Percentiles rank a stretch among this genome's conserved stretches.
Conservation (phyloP, 2,797 vertebrate genomes). For the Danio albolineatus region DNA sequence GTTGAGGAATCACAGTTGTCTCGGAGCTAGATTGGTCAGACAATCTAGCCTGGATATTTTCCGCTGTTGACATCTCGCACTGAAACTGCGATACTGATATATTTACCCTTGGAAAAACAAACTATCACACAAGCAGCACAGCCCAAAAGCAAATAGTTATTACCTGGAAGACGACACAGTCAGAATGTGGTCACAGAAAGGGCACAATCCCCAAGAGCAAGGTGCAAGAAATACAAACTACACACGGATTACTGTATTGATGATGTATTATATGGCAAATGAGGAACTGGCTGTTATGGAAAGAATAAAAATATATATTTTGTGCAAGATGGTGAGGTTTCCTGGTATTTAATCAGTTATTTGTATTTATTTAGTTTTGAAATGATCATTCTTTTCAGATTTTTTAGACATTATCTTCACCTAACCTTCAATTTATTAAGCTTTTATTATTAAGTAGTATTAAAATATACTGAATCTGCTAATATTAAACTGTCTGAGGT, state of each 20-base stretch:
- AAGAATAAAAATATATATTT: slow-evolving; percentile 10
- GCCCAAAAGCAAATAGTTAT: slow-evolving; percentile 48
- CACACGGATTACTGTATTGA: slow-evolving; percentile 29
- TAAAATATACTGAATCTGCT: too few species aligned
- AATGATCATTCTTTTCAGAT: too few species aligned
- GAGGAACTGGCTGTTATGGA: not conserved
- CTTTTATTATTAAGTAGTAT: too few species aligned
- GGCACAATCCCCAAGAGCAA: slow-evolving; percentile 32
- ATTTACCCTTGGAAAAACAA: slow-evolving; percentile 46
- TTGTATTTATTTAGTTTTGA: not conserved
- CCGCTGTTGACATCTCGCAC: slow-evolving; percentile 20
- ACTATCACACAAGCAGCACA: slow-evolving; percentile 31
- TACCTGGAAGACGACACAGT: slow-evolving; percentile 40
- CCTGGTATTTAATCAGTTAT: not conserved
- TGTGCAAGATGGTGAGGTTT: not conserved
- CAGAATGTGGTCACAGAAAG: slow-evolving; percentile 39
- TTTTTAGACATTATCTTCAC: too few species aligned
- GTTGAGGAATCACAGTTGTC: slow-evolving; percentile 40
- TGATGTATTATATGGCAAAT: slow-evolving; percentile 19
- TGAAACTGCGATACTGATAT: slow-evolving; percentile 26
- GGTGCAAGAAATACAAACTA: slow-evolving; percentile 21
- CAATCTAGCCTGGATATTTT: slow-evolving; percentile 29
- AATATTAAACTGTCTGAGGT: too few species aligned
- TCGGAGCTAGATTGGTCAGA: slow-evolving; percentile 34
- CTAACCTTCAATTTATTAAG: too few species aligned